Evolutionary conservation across 2,797 vertebrate species (phyloP).

Genomic region (Pantherophis alleghaniensis): DNA sequence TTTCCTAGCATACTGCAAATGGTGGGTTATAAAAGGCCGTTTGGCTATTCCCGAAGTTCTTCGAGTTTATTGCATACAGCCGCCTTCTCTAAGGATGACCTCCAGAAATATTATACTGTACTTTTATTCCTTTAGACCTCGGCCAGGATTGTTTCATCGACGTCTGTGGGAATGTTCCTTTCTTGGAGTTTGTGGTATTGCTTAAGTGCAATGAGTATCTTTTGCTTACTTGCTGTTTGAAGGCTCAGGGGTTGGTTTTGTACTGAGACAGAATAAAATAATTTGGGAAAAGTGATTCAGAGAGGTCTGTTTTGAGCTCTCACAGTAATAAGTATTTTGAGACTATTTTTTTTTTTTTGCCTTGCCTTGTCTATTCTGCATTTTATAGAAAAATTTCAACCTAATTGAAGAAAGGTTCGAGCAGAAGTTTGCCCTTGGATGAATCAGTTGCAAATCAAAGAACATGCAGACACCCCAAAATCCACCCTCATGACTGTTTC

Average conservation of each 20-base stretch:
- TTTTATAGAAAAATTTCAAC: neutral
- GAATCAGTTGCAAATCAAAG: constrained; percentile 51
- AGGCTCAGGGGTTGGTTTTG: neutral
- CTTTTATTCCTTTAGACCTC: neutral
- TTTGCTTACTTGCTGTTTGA: neutral
- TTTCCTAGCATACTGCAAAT: neutral
- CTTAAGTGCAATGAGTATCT: neutral
- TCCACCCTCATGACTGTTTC: constrained; percentile 27
- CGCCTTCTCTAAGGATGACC: neutral
- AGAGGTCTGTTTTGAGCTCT: neutral
- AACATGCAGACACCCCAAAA: constrained; percentile 45
- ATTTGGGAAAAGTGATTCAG: neutral
- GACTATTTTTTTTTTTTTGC: accelerated
- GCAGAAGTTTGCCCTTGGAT: constrained; percentile 23
- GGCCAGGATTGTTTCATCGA: neutral
- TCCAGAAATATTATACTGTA: neutral
- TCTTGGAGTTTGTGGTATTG: neutral
- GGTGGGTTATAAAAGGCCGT: neutral
- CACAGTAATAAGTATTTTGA: neutral
- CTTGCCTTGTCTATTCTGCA: neutral
- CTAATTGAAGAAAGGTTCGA: neutral
- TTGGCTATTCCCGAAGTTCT: neutral
- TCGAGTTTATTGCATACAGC: neutral
- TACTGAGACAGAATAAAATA: neutral
- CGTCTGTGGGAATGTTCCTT: neutral